These are phyloP conservation scores for Mizuhopecten yessoensis DNA, from an alignment of 1,140 invertebrate genomes.

Conservation along the genomic window DNA sequence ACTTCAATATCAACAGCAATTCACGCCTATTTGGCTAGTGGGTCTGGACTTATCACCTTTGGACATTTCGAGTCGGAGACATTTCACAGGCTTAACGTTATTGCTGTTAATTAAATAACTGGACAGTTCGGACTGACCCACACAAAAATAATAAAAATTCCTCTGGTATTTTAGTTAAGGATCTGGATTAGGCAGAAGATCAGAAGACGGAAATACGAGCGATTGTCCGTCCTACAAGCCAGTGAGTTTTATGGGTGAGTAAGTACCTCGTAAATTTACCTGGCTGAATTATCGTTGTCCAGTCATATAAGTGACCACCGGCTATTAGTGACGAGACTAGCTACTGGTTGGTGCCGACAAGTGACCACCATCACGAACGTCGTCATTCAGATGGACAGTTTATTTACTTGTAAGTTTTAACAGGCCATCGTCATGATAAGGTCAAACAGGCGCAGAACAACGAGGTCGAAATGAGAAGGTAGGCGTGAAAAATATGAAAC, in stretches of 20 bases:
- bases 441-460: too few species aligned
- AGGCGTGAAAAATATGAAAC: too few species aligned
- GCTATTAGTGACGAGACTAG: neutral
- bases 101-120: neutral
- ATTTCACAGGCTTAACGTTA: neutral
- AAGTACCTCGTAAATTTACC: conserved; percentile 33
- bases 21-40: neutral
- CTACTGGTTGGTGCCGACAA: neutral
- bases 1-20: neutral
- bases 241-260: conserved; percentile 12
- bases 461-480: too few species aligned
- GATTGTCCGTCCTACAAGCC: neutral
- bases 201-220: neutral
- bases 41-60: neutral
- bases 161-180: neutral
- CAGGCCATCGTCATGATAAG: too few species aligned
- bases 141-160: conserved; percentile 7
- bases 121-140: neutral
- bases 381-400: too few species aligned
- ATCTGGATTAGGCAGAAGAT: neutral
- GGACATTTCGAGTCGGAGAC: neutral
- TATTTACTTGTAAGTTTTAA: too few species aligned
- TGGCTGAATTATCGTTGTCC: conserved; percentile 32
- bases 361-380: neutral
- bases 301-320: conserved; percentile 16